Base-by-base conservation (phyloP, 2,113 vertebrate genomes). In the Plectropomus leopardus region DNA sequence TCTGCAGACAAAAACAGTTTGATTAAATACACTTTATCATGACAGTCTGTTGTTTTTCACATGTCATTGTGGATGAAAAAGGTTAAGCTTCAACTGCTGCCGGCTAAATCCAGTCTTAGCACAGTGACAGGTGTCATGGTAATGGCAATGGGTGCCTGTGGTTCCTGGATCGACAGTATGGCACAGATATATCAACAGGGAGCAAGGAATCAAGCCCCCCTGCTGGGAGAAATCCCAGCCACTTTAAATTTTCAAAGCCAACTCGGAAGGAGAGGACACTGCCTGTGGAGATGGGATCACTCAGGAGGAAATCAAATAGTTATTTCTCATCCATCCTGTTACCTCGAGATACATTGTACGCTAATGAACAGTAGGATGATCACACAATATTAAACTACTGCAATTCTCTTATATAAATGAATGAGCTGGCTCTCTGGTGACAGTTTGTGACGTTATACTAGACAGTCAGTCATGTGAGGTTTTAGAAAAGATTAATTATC, bases 101-200 rank as follows among this genome's bases (percentile, higher is more conserved):
- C 17, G 66, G 78, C 72, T 75, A 69, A 83, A 87, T 85, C 54
- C 61, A 58, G 75, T 48, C 57, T 85, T 72, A 73, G 86, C 36
- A 17, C 74, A 65, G 72, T 76, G 75, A 87, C 88, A 90, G 81
- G 82, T 88, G 91, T 64, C 77, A 21, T 73, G 74, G 61, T 73
- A 83, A 21, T 73, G 74, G 58, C 70, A 83, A 81, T 70, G 74
- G 70, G 78, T 7, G 53, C 80, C 82, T 53, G 71, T 23, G 36
- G 81, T 69, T 85, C 34, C 76, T 74, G 78, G 77, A 85, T 79
- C 30, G 30, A 74, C 83, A 45, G 61, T 54, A 71, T 81, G 83
- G 70, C 58, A 78, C n/a, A 21, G 7, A 55, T 71, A 71, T 65
- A 71, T 72, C 86, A 87, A 78, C 80, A 72, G 80, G 78, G 45